Conservation (phyloP, 2,113 vertebrate genomes). For the Vanacampus margaritifer region DNA sequence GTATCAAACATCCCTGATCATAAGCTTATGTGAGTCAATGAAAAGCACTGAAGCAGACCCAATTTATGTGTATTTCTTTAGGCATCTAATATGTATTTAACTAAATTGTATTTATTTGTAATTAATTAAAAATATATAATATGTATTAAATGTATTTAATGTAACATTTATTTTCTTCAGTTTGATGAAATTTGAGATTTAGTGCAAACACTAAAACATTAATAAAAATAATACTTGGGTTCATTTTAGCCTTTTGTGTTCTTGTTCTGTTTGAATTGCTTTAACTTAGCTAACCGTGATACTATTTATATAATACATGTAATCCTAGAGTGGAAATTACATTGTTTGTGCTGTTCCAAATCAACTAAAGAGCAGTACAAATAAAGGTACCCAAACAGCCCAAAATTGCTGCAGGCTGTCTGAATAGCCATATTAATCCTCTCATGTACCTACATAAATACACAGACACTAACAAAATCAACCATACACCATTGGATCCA, state of each 20-base stretch:
- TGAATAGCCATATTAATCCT: slow-evolving; percentile 29
- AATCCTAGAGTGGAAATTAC: background rate
- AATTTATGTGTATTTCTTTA: background rate
- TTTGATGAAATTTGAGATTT: background rate
- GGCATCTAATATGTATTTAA: too few relatives aligned
- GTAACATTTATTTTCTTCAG: background rate
- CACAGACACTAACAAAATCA: slow-evolving; percentile 17
- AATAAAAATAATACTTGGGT: too few relatives aligned
- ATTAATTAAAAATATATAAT: too few relatives aligned
- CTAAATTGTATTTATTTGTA: too few relatives aligned
- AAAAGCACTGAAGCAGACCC: background rate
- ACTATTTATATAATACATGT: background rate
- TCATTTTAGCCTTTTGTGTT: background rate
- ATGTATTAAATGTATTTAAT: too few relatives aligned
- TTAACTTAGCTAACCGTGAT: background rate
- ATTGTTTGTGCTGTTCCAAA: background rate
- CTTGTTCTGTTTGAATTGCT: background rate
- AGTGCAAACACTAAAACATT: too few relatives aligned
- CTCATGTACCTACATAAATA: slow-evolving; percentile 37
- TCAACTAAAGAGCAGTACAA: slow-evolving; percentile 1
- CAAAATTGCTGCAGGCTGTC: slow-evolving; percentile 19
- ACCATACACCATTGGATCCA: slow-evolving; percentile 6
- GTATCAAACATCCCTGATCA: too few relatives aligned
- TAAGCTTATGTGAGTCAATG: background rate
- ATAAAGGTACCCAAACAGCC: background rate